Percentiles rank a stretch among this genome's conserved stretches.
Evolutionary conservation across 2,797 vertebrate species (phyloP).

Genomic region (Enteromius viviparus): DNA sequence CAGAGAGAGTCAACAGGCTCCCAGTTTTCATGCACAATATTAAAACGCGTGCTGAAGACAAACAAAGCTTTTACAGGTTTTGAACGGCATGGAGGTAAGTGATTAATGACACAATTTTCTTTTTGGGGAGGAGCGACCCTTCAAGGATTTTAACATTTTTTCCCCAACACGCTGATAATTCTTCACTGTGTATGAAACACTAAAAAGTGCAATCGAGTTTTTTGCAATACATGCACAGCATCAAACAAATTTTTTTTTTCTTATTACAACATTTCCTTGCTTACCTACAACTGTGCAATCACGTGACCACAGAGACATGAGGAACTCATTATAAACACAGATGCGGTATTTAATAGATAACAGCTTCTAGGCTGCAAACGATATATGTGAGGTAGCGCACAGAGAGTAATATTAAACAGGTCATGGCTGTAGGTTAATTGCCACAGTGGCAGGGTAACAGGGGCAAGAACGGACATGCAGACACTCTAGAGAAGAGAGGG

Average conservation of each 20-base stretch:
- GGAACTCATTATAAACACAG: slow-evolving; percentile 37
- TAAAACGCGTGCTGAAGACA: too few species aligned
- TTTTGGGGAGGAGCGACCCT: too few species aligned
- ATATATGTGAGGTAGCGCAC: not conserved
- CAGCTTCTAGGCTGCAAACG: slow-evolving; percentile 5
- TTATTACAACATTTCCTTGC: slow-evolving; percentile 8
- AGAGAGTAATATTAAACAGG: slow-evolving; percentile 62
- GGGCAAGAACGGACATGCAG: slow-evolving; percentile 71
- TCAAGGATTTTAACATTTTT: not conserved
- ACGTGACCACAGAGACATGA: slow-evolving; percentile 3
- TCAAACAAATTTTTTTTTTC: slow-evolving; percentile 2
- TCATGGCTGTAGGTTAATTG: slow-evolving; percentile 79
- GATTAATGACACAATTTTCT: too few species aligned
- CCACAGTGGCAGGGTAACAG: slow-evolving; percentile 73
- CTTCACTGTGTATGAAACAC: not conserved
- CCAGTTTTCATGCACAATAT: too few species aligned
- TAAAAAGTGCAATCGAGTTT: not conserved
- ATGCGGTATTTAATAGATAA: slow-evolving; percentile 35
- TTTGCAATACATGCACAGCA: not conserved
- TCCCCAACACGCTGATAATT: not conserved
- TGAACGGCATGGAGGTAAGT: too few species aligned
- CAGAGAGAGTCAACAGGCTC: not conserved
- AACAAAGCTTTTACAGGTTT: too few species aligned
- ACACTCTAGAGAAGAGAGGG: slow-evolving; percentile 70
- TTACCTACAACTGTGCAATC: slow-evolving; percentile 15